Conservation (phyloP, 2,888 invertebrate genomes). For the Xestia sexstrigata region DNA sequence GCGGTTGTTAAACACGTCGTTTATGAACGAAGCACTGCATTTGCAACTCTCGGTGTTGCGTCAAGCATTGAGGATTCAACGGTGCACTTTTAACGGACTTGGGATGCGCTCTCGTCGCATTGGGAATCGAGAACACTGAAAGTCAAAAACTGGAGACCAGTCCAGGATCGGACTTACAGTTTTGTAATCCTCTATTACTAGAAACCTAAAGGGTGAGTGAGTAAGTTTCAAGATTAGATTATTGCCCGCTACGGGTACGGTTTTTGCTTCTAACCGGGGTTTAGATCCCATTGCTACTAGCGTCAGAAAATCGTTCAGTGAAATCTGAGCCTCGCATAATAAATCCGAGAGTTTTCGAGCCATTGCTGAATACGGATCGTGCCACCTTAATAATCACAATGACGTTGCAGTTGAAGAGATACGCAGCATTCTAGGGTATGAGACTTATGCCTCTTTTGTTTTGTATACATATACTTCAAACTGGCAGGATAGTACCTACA, state of each 20-base stretch:
- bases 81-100: not conserved
- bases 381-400: not conserved
- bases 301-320: not conserved
- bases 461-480: not conserved
- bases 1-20: not conserved
- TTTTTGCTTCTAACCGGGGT: not conserved
- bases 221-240: not conserved
- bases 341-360: not conserved
- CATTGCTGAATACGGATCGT: not conserved
- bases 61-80: not conserved
- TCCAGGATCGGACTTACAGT: not conserved
- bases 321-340: not conserved
- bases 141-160: not conserved
- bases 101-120: not conserved
- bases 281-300: not conserved
- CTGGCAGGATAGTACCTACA: not conserved
- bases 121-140: not conserved
- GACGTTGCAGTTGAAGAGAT: not conserved
- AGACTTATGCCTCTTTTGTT: not conserved
- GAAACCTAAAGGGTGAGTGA: not conserved
- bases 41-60: not conserved
- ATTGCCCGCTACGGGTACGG: too few relatives aligned
- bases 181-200: too few relatives aligned
- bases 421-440: not conserved
- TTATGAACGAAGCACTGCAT: not conserved